Conservation (phyloP, 2,113 vertebrate genomes). For the Boulengerochromis microlepis region DNA sequence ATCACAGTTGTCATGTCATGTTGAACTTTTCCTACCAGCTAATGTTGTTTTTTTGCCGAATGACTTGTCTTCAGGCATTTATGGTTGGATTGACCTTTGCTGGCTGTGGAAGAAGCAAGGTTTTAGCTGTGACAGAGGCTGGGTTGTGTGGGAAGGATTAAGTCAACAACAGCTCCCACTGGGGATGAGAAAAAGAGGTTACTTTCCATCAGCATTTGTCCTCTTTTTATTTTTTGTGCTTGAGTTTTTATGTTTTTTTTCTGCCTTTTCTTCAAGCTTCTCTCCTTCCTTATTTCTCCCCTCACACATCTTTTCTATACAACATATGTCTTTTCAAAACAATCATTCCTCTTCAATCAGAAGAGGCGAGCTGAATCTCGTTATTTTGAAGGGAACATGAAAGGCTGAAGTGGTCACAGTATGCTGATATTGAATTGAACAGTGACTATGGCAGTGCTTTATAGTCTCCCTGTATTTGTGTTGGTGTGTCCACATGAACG, state of each 20-base stretch:
- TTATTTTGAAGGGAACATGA: constrained; percentile 66
- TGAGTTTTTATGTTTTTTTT: background rate
- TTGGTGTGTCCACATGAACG: background rate
- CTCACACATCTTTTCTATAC: background rate
- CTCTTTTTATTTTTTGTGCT: background rate
- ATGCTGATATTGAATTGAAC: constrained; percentile 56
- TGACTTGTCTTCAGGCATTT: constrained; percentile 1
- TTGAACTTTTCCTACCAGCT: constrained; percentile 5
- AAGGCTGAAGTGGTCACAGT: constrained; percentile 63
- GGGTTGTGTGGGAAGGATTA: constrained; percentile 33
- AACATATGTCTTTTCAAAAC: constrained; percentile 55
- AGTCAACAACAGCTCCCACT: constrained; percentile 35
- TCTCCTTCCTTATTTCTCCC: background rate
- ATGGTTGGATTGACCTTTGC: constrained; percentile 34
- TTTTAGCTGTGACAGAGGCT: constrained; percentile 24
- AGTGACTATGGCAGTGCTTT: constrained; percentile 21
- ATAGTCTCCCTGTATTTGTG: constrained; percentile 18
- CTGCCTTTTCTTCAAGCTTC: background rate
- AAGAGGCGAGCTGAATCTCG: constrained; percentile 46
- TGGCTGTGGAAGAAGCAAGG: constrained; percentile 11
- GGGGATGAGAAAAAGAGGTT: constrained; percentile 10
- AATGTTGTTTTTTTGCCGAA: background rate
- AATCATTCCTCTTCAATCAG: constrained; percentile 59
- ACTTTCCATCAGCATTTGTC: constrained; percentile 10
- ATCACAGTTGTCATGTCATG: background rate